A percentile compares a stretch with the other conserved stretches of the same genome.
phyloP scores from a whole-genome alignment of 2,888 invertebrate species.

The Orthosia gracilis region DNA sequence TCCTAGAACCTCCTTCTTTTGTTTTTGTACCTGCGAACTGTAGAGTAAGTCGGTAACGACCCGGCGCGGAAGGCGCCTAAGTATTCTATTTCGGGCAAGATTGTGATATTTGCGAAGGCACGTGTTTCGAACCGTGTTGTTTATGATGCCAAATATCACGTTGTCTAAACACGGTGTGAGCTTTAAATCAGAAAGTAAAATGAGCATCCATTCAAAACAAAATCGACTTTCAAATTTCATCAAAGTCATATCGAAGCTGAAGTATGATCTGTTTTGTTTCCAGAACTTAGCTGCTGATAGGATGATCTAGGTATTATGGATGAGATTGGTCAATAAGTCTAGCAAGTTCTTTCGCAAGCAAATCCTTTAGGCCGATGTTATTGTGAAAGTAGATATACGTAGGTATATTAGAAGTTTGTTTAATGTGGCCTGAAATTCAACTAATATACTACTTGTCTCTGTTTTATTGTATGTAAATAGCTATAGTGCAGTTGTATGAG shows the following conservation, averaged over 20 bases:
- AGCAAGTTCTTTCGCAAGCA: background rate
- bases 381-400: background rate
- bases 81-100: background rate
- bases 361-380: background rate
- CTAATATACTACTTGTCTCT: background rate
- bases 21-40: too few species aligned
- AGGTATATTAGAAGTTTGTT: background rate
- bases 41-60: too few species aligned
- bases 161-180: conserved; percentile 23
- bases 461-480: conserved; percentile 4
- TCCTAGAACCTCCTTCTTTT: too few species aligned
- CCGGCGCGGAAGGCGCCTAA: background rate
- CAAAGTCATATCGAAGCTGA: background rate
- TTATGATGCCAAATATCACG: conserved; percentile 38
- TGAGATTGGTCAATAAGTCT: background rate
- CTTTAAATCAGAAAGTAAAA: conserved; percentile 46
- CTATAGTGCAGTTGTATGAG: conserved; percentile 6
- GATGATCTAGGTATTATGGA: background rate
- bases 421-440: background rate
- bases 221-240: conserved; percentile 32
- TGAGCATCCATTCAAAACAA: conserved; percentile 30
- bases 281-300: background rate
- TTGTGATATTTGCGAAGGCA: conserved; percentile 1
- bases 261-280: conserved; percentile 20
- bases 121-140: conserved; percentile 23